phyloP scores from a whole-genome alignment of 2,113 vertebrate species.

The Calyptommatus sinebrachiatus region DNA sequence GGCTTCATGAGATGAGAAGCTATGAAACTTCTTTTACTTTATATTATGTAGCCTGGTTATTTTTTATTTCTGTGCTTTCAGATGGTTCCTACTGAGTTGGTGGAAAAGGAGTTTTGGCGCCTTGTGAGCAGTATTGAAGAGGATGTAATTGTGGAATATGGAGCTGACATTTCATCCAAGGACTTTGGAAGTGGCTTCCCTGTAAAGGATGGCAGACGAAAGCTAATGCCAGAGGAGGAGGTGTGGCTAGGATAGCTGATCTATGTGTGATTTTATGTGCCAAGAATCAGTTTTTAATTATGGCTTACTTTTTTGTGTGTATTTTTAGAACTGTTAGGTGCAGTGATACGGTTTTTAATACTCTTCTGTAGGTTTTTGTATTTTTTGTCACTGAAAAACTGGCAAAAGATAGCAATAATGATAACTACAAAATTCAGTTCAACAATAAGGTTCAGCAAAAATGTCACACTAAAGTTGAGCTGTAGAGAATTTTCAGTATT shows the following conservation, averaged over 20 bases:
- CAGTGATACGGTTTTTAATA: neutral
- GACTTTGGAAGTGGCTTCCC: slow-evolving; percentile 97
- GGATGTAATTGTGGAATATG: slow-evolving; percentile 96
- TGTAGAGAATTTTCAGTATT: too few relatives aligned
- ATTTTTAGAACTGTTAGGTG: neutral
- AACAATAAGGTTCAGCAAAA: too few relatives aligned
- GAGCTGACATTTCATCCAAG: slow-evolving; percentile 96
- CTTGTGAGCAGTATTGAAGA: slow-evolving; percentile 97
- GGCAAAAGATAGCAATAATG: too few relatives aligned
- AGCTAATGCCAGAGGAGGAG: slow-evolving; percentile 92
- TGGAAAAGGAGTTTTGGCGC: slow-evolving; percentile 98
- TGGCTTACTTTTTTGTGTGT: neutral
- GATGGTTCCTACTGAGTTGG: slow-evolving; percentile 98
- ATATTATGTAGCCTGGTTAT: too few relatives aligned
- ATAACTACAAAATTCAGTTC: too few relatives aligned
- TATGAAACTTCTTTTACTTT: neutral
- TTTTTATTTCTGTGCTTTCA: slow-evolving; percentile 55
- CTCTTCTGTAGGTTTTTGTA: neutral
- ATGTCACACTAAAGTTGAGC: too few relatives aligned
- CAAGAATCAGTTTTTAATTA: neutral
- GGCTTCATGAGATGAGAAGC: neutral
- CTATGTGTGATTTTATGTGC: slow-evolving; percentile 2
- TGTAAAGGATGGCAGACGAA: slow-evolving; percentile 84
- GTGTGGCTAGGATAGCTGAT: slow-evolving; percentile 66
- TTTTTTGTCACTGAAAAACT: too few relatives aligned